Conservation (phyloP, 2,888 invertebrate species). For the Rhagonycha fulva region DNA sequence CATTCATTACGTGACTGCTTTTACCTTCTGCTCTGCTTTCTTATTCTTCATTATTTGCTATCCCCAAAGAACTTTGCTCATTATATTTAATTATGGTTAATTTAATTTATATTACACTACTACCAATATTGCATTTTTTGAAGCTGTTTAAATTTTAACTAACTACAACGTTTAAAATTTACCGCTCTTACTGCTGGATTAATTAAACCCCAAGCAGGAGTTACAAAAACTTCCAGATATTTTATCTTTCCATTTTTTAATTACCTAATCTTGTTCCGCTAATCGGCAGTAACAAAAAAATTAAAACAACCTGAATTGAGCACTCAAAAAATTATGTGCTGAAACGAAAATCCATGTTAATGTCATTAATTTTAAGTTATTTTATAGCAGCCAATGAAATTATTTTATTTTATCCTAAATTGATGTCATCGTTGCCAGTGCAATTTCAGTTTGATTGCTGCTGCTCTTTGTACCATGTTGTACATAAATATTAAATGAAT, state of each 20-base stretch:
- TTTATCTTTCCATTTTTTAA: not conserved
- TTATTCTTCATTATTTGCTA: constrained; percentile 18
- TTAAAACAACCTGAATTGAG: not conserved
- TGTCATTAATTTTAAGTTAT: not conserved
- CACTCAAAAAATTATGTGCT: not conserved
- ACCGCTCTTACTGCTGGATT: not conserved
- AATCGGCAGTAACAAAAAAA: not conserved
- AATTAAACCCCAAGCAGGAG: not conserved
- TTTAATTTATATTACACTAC: not conserved
- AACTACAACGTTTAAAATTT: not conserved
- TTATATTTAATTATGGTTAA: constrained; percentile 25
- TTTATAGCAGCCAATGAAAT: not conserved
- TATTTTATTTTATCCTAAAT: not conserved
- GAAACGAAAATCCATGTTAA: not conserved
- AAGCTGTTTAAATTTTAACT: not conserved
- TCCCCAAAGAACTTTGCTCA: constrained; percentile 10
- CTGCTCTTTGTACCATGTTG: not conserved
- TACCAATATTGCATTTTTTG: not conserved
- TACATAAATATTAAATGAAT: not conserved
- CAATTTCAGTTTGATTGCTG: not conserved
- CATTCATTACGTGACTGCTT: constrained; percentile 24
- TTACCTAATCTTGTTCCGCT: not conserved
- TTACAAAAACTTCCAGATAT: not conserved
- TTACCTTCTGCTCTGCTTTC: constrained; percentile 7
- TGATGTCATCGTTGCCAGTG: not conserved